These are phyloP conservation scores for Amiota communis DNA, from an alignment of 2,888 invertebrate genomes.

Conservation along the genomic window DNA sequence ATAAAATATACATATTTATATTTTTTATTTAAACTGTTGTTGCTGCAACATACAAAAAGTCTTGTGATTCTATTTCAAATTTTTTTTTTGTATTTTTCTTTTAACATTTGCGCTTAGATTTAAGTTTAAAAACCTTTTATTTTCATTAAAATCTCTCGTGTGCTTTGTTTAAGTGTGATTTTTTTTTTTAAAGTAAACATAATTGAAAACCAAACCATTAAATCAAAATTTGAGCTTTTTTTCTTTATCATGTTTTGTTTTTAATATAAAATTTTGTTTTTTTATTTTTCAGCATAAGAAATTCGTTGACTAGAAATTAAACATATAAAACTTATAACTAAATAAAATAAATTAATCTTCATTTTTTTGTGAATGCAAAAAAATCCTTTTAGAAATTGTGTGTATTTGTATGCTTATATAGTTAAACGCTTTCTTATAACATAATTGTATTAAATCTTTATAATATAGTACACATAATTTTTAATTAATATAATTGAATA, in stretches of 20 bases:
- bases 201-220: neutral
- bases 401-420: neutral
- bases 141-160: neutral
- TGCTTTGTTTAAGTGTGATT: neutral
- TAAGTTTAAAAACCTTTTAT: conserved; percentile 19
- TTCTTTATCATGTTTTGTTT: conserved; percentile 41
- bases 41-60: conserved; percentile 32
- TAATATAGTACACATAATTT: too few species aligned
- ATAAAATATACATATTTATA: conserved; percentile 20
- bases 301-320: conserved; percentile 66
- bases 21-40: conserved; percentile 34
- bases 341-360: conserved; percentile 32
- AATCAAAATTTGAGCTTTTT: conserved; percentile 3
- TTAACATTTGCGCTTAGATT: conserved; percentile 27
- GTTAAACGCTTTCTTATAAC: conserved; percentile 11
- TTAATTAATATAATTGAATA: neutral
- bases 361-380: too few species aligned
- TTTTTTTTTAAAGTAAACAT: too few species aligned
- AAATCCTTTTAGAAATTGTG: conserved; percentile 40
- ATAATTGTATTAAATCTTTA: conserved; percentile 25
- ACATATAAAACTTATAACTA: conserved; percentile 55
- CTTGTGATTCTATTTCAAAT: conserved; percentile 17
- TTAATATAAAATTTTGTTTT: conserved; percentile 23
- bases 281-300: conserved; percentile 49
- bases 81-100: conserved; percentile 30